A percentile compares a stretch with the other conserved stretches of the same genome.
These are phyloP conservation scores for Odontocolon sp. DNA, from an alignment of 2,888 invertebrate genomes.

Conservation along the genomic window DNA sequence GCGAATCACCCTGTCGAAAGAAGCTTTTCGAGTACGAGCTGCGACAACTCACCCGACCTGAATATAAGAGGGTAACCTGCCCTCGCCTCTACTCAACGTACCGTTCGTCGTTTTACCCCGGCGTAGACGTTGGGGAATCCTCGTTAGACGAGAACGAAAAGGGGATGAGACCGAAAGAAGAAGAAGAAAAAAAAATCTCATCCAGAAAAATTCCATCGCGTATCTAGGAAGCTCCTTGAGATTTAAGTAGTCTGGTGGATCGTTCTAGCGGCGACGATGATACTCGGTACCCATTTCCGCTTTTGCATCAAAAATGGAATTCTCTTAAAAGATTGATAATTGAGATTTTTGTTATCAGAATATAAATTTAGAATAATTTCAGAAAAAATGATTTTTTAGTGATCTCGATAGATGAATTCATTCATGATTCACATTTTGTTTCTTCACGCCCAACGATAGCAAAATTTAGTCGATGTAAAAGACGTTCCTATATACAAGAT, in stretches of 20 bases:
- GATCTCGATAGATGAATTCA: no score
- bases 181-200: conserved; percentile 59
- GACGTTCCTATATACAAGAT: no score
- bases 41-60: conserved; percentile 34
- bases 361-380: no score
- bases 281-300: neutral
- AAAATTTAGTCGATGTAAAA: no score
- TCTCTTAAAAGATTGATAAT: no score
- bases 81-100: conserved; percentile 71
- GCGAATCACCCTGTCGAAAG: conserved; percentile 16
- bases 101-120: conserved; percentile 45
- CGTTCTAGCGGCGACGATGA: neutral
- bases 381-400: no score
- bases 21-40: conserved; percentile 16
- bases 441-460: neutral
- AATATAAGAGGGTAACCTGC: conserved; percentile 38
- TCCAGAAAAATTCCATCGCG: conserved; percentile 68
- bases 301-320: no score
- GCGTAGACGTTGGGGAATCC: conserved; percentile 64
- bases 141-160: conserved; percentile 67
- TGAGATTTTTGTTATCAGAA: no score
- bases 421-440: no score
- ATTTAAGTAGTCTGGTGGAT: conserved; percentile 65
- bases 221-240: conserved; percentile 61
- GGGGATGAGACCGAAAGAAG: conserved; percentile 29